These are phyloP conservation scores for Venusia cambrica DNA, from an alignment of 2,888 invertebrate species.

Conservation along the genomic window DNA sequence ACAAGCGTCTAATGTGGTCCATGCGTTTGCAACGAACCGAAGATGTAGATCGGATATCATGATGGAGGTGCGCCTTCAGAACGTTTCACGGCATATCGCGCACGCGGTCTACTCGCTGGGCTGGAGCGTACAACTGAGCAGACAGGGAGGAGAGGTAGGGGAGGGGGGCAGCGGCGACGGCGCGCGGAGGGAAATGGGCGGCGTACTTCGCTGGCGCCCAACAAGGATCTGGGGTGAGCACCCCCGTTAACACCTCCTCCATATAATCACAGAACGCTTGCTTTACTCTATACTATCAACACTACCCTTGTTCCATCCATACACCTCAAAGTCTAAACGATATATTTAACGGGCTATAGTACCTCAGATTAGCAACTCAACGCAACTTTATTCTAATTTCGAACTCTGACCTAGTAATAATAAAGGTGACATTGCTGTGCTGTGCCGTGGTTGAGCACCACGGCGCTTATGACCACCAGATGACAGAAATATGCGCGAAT, in stretches of 20 bases:
- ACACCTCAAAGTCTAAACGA: constrained; percentile 47
- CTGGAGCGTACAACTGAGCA: constrained; percentile 66
- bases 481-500: too few relatives aligned
- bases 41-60: constrained; percentile 65
- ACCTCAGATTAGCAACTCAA: too few relatives aligned
- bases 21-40: constrained; percentile 80
- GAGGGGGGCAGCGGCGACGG: constrained; percentile 34
- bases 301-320: constrained; percentile 25
- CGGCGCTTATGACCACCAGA: too few relatives aligned
- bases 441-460: too few relatives aligned
- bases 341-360: too few relatives aligned
- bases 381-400: too few relatives aligned
- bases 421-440: too few relatives aligned
- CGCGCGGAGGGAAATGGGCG: constrained; percentile 42
- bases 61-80: constrained; percentile 66
- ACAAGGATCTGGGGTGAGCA: constrained; percentile 51
- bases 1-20: constrained; percentile 77
- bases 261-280: constrained; percentile 69
- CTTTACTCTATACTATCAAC: constrained; percentile 48
- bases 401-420: too few relatives aligned
- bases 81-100: constrained; percentile 68
- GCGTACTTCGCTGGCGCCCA: constrained; percentile 54
- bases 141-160: constrained; percentile 34
- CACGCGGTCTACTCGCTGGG: constrained; percentile 60
- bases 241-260: constrained; percentile 51